Evolutionary conservation across 2,113 vertebrate species (phyloP).

Genomic region (Ploceus nigricollis): DNA sequence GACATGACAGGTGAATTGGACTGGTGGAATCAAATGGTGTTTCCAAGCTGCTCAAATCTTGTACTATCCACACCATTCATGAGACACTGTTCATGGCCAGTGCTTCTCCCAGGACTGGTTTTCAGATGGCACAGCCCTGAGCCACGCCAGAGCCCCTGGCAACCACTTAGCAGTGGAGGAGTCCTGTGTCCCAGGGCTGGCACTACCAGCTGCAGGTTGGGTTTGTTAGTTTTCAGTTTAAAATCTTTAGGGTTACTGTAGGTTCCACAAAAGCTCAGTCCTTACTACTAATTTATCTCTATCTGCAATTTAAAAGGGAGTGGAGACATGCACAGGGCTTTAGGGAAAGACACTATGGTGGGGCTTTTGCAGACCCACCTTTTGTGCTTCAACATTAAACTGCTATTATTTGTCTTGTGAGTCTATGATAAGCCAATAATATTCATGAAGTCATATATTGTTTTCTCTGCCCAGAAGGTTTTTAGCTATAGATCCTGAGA

Average conservation of each 20-base stretch:
- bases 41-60: neutral
- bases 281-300: neutral
- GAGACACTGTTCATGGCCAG: neutral
- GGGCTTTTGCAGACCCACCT: neutral
- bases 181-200: neutral
- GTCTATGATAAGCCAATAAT: neutral
- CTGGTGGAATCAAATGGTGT: neutral
- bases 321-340: neutral
- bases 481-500: neutral
- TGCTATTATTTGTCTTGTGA: neutral
- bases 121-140: neutral
- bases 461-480: neutral
- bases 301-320: neutral
- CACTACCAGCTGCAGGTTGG: neutral
- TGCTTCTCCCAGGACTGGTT: rapidly evolving
- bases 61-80: neutral
- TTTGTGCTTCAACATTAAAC: neutral
- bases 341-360: neutral
- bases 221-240: neutral
- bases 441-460: neutral
- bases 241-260: neutral
- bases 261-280: neutral
- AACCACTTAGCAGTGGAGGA: neutral
- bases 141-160: rapidly evolving
- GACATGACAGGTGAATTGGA: neutral